Base-by-base conservation (phyloP, 2,888 invertebrate genomes). In the Himalopsyche japonica region DNA sequence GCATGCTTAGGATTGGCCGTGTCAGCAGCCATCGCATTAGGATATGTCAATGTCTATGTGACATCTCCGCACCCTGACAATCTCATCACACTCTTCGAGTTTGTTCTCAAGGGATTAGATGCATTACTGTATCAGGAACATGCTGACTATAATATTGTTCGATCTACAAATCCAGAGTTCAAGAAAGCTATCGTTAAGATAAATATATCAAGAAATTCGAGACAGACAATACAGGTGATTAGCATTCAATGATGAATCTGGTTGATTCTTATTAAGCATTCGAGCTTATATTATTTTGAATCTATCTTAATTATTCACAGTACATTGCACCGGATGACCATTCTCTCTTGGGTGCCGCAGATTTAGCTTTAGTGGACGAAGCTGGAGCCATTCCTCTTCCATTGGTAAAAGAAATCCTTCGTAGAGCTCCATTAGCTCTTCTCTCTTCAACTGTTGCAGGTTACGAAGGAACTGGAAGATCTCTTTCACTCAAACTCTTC, bases 31-130 rank as follows among this genome's bases (percentile, higher is more conserved):
- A 93, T 97, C 3, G 86, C 85, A 10, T 64, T 87, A 32, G 95
- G 96, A 37, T 97, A 97, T 89, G 97, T 98, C 57, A 98, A 98
- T 90, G 96, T 99, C 86, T 99, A 98, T 91, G 98, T 99, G 49
- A 99, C 99, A 0, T 98, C 98, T 82, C 99, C 99, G 0, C 97
- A 97, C 89, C 99, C 99, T 0, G 99, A 99, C 91, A 99, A 99
- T 92, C 93, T 99, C 89, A 97, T 97, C 86, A 99, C 99, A 0
- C 93, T 99, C 12, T 99, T 99, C 90, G 98, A 99, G 90, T 99
- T 99, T 90, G 94, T 99, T 3, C 94, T 99, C 82, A 98, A 98
- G 93, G 98, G 98, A 0, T 96, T 99, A 88, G 98, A 99, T 90
- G 97, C 96, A 0, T 92, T 99, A 79, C 95, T 97, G 84, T 99